Evolutionary conservation across 2,888 invertebrate species (phyloP).

Genomic region (Cerastis rubricosa): DNA sequence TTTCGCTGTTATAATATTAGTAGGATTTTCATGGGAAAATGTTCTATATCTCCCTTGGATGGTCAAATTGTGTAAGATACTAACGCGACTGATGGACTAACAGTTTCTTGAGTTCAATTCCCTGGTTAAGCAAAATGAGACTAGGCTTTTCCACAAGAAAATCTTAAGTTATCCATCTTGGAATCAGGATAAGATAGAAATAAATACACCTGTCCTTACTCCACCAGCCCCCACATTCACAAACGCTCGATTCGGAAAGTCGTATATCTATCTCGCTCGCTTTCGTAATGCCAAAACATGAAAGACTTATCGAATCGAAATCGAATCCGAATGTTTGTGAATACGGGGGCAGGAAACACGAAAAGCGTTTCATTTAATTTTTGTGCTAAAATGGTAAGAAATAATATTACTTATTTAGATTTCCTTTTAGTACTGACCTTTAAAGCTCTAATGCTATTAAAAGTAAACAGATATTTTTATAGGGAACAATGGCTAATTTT

Average conservation of each 20-base stretch:
- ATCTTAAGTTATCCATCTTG: neutral
- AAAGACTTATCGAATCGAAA: too few species aligned
- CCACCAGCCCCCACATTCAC: too few species aligned
- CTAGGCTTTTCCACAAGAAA: neutral
- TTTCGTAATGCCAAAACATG: too few species aligned
- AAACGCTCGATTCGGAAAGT: too few species aligned
- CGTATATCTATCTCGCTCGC: too few species aligned
- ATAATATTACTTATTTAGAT: neutral
- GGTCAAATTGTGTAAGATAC: neutral
- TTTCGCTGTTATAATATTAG: too few species aligned
- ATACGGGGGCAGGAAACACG: too few species aligned
- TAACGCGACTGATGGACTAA: neutral
- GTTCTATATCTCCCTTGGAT: neutral
- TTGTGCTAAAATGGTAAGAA: neutral
- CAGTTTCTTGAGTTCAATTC: neutral
- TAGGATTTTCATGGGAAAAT: too few species aligned
- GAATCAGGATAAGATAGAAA: neutral
- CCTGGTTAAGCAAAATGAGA: neutral
- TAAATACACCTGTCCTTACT: neutral
- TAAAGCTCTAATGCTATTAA: neutral
- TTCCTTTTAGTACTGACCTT: neutral
- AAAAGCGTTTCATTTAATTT: neutral
- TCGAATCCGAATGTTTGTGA: too few species aligned
- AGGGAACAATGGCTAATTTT: neutral
- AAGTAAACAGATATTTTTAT: slow-evolving; percentile 1